Evolutionary conservation across 2,888 invertebrate species (phyloP).

Genomic region (Campaea margaritaria): DNA sequence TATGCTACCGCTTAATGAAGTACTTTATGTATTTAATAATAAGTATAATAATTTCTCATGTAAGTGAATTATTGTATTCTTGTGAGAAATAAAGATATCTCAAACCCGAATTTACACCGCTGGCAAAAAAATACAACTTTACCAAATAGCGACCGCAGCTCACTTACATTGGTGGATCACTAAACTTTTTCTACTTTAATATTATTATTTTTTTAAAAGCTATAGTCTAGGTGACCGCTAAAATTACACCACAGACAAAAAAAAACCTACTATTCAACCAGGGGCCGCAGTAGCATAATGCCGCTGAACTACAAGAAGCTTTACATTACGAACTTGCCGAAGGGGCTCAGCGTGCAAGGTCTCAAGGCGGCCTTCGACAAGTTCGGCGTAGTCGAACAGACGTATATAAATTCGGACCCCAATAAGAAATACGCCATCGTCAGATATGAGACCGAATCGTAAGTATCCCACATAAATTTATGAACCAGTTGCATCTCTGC

Average conservation of each 20-base stretch:
- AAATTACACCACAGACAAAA: background rate
- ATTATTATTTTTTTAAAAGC: too few relatives aligned
- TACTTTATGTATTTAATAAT: too few relatives aligned
- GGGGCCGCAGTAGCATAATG: background rate
- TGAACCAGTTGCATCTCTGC: background rate
- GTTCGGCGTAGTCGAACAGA: conserved; percentile 56
- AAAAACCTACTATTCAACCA: background rate
- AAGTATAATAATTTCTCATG: too few relatives aligned
- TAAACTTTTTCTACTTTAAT: too few relatives aligned
- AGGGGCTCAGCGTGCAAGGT: conserved; percentile 63
- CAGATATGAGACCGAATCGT: conserved; percentile 67
- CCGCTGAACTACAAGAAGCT: conserved; percentile 63
- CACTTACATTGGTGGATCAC: too few relatives aligned
- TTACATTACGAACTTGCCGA: conserved; percentile 68
- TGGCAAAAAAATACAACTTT: too few relatives aligned
- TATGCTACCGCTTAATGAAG: too few relatives aligned
- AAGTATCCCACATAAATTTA: conserved; percentile 41
- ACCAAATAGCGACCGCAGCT: too few relatives aligned
- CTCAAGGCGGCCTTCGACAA: conserved; percentile 60
- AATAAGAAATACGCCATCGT: conserved; percentile 63
- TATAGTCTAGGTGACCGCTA: too few relatives aligned
- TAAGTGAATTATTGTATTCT: too few relatives aligned
- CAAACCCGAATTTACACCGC: too few relatives aligned
- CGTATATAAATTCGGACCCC: conserved; percentile 55
- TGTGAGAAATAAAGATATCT: too few relatives aligned